Evolutionary conservation across 1,140 invertebrate genomes (phyloP).

Genomic region (Aethina tumida): DNA sequence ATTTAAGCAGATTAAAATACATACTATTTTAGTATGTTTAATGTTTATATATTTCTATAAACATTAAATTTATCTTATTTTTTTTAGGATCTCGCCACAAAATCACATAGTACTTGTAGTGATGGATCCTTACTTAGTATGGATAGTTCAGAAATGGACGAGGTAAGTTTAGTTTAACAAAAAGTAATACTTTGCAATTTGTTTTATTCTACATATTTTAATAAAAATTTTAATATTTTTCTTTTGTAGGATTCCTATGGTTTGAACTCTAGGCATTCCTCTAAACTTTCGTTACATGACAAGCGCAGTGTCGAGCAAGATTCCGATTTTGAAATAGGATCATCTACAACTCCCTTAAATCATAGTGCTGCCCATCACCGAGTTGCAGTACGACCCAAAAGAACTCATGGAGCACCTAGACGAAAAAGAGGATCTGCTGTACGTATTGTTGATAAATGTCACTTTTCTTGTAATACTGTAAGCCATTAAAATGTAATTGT

Average conservation of each 20-base stretch:
- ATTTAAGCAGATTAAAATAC: no score
- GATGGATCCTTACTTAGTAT: conserved; percentile 62
- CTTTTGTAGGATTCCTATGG: conserved; percentile 37
- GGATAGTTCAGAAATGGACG: conserved; percentile 60
- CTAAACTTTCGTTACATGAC: conserved; percentile 41
- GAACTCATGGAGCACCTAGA: conserved; percentile 59
- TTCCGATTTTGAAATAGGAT: conserved; percentile 32
- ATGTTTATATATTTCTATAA: background rate
- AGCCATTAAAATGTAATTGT: background rate
- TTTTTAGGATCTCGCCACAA: conserved; percentile 43
- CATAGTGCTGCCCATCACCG: conserved; percentile 70
- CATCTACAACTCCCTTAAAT: conserved; percentile 48
- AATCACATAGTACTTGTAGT: conserved; percentile 59
- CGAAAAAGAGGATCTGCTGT: conserved; percentile 43
- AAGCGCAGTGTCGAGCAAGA: conserved; percentile 22
- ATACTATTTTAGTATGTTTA: conserved; percentile 3
- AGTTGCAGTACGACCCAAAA: conserved; percentile 62
- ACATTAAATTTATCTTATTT: conserved; percentile 4
- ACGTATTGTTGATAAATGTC: conserved; percentile 31
- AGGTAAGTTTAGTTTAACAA: conserved; percentile 37
- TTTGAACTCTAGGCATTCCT: conserved; percentile 39
- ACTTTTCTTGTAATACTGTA: background rate
- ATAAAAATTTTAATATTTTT: conserved; percentile 6
- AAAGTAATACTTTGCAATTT: conserved; percentile 9
- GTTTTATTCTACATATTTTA: conserved; percentile 1